phyloP scores from a whole-genome alignment of 2,888 invertebrate species.

The Choreutis nemorana region DNA sequence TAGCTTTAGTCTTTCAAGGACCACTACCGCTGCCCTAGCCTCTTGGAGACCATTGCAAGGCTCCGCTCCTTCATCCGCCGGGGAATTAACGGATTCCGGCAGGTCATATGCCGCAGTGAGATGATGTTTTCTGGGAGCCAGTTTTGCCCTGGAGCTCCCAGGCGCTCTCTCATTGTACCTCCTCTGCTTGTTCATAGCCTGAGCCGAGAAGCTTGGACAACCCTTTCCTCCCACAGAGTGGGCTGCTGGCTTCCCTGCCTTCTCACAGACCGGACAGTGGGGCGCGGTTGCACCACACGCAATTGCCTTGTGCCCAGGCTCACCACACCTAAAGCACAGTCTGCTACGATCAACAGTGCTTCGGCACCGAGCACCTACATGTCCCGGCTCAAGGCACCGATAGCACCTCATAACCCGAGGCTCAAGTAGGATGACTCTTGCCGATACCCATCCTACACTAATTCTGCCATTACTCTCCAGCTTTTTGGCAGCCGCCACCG shows the following conservation, averaged over 20 bases:
- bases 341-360: too few relatives aligned
- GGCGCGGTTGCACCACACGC: neutral
- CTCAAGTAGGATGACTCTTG: too few relatives aligned
- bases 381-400: too few relatives aligned
- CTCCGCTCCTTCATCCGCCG: too few relatives aligned
- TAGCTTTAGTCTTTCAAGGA: conserved; percentile 3
- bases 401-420: too few relatives aligned
- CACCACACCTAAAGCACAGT: neutral
- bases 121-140: neutral
- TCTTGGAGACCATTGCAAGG: too few relatives aligned
- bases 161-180: neutral
- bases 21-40: conserved; percentile 4
- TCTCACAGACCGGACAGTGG: neutral
- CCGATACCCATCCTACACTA: neutral
- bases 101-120: too few relatives aligned
- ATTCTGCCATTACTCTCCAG: neutral
- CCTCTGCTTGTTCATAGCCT: neutral
- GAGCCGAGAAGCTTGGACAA: too few relatives aligned
- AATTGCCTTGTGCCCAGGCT: neutral
- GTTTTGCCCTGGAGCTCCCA: neutral
- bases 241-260: neutral
- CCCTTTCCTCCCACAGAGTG: too few relatives aligned
- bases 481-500: neutral
- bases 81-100: too few relatives aligned
- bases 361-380: too few relatives aligned